phyloP scores from a whole-genome alignment of 1,140 invertebrate species.

The Plectus sambesii region DNA sequence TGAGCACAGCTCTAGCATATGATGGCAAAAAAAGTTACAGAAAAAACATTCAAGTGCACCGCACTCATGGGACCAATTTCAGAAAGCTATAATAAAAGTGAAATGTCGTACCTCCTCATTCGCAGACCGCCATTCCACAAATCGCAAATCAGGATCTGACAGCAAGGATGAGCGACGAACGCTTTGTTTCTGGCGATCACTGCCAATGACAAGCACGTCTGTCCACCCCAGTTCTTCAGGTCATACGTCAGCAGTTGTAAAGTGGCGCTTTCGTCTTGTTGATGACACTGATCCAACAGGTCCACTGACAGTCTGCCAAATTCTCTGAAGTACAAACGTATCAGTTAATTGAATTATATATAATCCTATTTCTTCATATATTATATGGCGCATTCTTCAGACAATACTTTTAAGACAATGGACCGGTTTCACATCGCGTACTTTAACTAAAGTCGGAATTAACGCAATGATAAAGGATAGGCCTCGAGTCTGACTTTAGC shows the following conservation, averaged over 20 bases:
- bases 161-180: slow-evolving; percentile 80
- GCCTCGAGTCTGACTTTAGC: too few species aligned
- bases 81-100: slow-evolving; percentile 43
- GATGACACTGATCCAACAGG: slow-evolving; percentile 84
- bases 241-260: slow-evolving; percentile 88
- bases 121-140: slow-evolving; percentile 95
- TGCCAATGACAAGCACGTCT: slow-evolving; percentile 87
- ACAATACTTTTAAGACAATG: too few species aligned
- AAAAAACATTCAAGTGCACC: too few species aligned
- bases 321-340: slow-evolving; percentile 52
- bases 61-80: slow-evolving; percentile 3
- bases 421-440: too few species aligned
- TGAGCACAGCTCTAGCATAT: too few species aligned
- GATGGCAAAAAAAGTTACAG: too few species aligned
- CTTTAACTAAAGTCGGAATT: too few species aligned
- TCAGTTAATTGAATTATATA: too few species aligned
- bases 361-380: too few species aligned
- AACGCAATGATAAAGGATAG: too few species aligned
- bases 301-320: slow-evolving; percentile 62
- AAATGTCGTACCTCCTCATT: slow-evolving; percentile 80
- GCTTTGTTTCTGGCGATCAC: slow-evolving; percentile 75
- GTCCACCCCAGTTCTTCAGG: slow-evolving; percentile 88
- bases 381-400: too few species aligned
- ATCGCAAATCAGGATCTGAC: slow-evolving; percentile 90
- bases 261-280: slow-evolving; percentile 84